Conservation (phyloP, 2,797 vertebrate genomes). For the Chromis chromis region DNA sequence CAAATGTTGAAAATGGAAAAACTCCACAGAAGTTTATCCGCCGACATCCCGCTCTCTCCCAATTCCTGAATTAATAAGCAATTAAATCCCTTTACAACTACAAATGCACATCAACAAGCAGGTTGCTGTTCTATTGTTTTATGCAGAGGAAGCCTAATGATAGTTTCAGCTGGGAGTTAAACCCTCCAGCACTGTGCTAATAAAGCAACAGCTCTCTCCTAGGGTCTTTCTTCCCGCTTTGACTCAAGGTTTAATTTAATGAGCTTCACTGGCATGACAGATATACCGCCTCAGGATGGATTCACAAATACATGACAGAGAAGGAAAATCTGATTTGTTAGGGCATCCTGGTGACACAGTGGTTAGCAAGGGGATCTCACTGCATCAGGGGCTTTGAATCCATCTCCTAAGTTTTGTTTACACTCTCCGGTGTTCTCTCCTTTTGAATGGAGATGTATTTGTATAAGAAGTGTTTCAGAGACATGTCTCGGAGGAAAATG, state of each 20-base stretch:
- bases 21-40: neutral
- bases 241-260: slow-evolving; percentile 50
- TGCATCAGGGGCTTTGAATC: slow-evolving; percentile 20
- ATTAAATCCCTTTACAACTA: slow-evolving; percentile 22
- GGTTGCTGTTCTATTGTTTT: slow-evolving; percentile 35
- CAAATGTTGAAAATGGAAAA: neutral
- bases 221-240: slow-evolving; percentile 26
- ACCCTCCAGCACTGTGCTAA: slow-evolving; percentile 53
- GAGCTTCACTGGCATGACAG: slow-evolving; percentile 37
- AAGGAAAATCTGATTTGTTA: slow-evolving; percentile 20
- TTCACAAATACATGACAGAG: slow-evolving; percentile 35
- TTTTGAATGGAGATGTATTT: slow-evolving; percentile 8
- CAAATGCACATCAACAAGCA: slow-evolving; percentile 22
- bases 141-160: slow-evolving; percentile 35
- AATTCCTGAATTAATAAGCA: slow-evolving; percentile 25
- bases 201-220: slow-evolving; percentile 43
- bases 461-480: slow-evolving; percentile 2
- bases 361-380: slow-evolving; percentile 15
- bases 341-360: slow-evolving; percentile 30
- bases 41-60: neutral
- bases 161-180: slow-evolving; percentile 27
- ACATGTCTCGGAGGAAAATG: neutral
- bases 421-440: slow-evolving; percentile 4
- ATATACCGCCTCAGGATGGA: slow-evolving; percentile 28
- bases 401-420: slow-evolving; percentile 7